These are phyloP conservation scores for Micromys minutus DNA, from an alignment of 2,113 vertebrate genomes.

Conservation along the genomic window DNA sequence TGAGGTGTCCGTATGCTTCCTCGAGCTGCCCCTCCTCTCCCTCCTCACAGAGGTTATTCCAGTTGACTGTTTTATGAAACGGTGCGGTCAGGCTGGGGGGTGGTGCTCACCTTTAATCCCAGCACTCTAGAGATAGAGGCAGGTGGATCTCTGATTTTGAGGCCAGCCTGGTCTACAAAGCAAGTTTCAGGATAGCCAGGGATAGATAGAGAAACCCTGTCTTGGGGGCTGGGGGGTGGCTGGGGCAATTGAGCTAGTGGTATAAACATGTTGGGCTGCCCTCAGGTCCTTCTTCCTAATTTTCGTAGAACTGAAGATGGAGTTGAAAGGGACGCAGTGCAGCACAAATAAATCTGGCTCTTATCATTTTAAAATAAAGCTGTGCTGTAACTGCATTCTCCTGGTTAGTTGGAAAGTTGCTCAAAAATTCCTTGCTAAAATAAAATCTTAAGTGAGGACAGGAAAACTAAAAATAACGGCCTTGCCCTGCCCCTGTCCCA, in stretches of 20 bases:
- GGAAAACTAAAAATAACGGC: conserved; percentile 91
- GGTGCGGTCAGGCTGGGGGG: neutral
- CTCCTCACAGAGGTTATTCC: neutral
- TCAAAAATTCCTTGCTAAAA: conserved; percentile 81
- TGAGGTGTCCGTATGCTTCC: neutral
- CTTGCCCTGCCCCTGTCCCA: neutral
- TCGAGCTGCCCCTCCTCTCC: neutral
- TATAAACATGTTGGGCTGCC: conserved; percentile 21
- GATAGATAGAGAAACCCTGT: neutral
- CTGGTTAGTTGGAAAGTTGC: conserved; percentile 74
- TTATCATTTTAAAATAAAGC: conserved; percentile 71
- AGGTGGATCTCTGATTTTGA: neutral
- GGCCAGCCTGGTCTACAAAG: neutral
- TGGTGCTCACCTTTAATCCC: neutral
- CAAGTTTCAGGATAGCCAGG: neutral
- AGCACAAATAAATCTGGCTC: conserved; percentile 44
- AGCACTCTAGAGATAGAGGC: neutral
- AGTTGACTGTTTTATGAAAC: neutral
- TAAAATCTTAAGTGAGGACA: conserved; percentile 84
- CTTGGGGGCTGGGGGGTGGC: no score
- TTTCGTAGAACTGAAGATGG: conserved; percentile 62
- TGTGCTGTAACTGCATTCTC: conserved; percentile 58
- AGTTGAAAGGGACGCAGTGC: conserved; percentile 60
- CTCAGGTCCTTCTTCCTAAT: neutral
- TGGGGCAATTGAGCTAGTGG: conserved; percentile 45